Evolutionary conservation across 2,113 vertebrate genomes (phyloP), one percentile per base, ranked within the genome.

Genomic region (Brevimyrus niger): DNA sequence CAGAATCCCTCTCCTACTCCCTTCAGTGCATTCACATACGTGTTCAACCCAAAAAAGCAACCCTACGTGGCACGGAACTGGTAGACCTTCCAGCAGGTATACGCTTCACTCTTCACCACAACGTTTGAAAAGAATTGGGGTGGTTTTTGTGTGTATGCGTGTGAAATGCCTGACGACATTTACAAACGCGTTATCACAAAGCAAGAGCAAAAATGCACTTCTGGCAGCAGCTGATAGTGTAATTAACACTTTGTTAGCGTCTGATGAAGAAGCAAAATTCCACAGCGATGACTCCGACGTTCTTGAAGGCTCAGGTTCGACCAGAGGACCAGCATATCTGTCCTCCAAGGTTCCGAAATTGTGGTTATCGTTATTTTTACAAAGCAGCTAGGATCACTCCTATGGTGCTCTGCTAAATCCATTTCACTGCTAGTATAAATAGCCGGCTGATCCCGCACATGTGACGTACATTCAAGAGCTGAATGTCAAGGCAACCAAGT

Each of bases 391-490:
- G 31, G 73, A 35, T 38, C 35, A 80, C 73, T 80, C 73, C 73
- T 42, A 19, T 38, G 35, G 35, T 2, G 73, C 11, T 42, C 31
- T 80, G 15, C 35, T 80, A 80, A 80, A 80, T 80, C 31, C 73
- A 80, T 80, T 42, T 42, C 31, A 80, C 35, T 17, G 35, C 35
- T 17, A 42, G 15, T 80, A 80, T 42, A 80, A 80, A 80, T 80
- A 42, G 35, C 73, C 1, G 35, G 35, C 35, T 42, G 73, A 8
- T 85, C 48, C 73, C 2, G 55, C 69, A 91, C 88, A 92, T 89
- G 61, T 88, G 89, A 85, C 65, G 38, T 89, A 13, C 88, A 86
- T 89, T 65, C 89, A 90, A 91, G 31, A 11, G 38, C 58, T 88
- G 58, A 46, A 91, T 85, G 42, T 90, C 55, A 13, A 50, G 31